These are phyloP conservation scores for Thysanoteuthis rhombus DNA, from an alignment of 2,888 invertebrate genomes.

Conservation along the genomic window DNA sequence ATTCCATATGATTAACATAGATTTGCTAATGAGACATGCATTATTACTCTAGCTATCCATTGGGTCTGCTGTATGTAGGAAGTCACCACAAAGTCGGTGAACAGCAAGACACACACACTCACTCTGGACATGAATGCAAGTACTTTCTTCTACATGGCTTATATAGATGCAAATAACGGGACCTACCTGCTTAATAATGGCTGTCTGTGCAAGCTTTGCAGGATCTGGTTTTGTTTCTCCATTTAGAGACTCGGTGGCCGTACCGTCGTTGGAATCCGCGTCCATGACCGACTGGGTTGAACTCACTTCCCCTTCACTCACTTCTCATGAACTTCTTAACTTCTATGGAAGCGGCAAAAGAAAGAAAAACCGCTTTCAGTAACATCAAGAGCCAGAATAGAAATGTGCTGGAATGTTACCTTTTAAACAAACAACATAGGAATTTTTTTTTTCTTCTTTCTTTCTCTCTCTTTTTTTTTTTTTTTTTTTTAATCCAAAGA, in stretches of 20 bases:
- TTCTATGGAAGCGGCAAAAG: constrained; percentile 25
- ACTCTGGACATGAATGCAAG: background rate
- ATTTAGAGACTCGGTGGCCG: constrained; percentile 56
- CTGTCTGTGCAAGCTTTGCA: constrained; percentile 64
- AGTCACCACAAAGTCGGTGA: background rate
- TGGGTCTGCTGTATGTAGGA: background rate
- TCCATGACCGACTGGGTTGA: constrained; percentile 49
- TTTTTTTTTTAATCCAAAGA: background rate
- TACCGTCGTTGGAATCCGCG: constrained; percentile 62
- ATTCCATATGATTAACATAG: constrained; percentile 61
- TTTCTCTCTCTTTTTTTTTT: background rate
- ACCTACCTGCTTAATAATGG: constrained; percentile 67
- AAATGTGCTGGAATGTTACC: background rate
- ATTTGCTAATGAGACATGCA: constrained; percentile 58
- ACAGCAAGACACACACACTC: constrained; percentile 22
- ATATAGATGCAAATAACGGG: constrained; percentile 12
- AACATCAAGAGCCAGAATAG: background rate
- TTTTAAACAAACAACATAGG: background rate
- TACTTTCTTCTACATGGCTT: background rate
- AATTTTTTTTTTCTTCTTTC: background rate
- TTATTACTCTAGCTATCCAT: constrained; percentile 35
- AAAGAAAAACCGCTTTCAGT: background rate
- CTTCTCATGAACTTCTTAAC: constrained; percentile 26
- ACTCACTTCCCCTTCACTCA: background rate
- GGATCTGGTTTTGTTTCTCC: constrained; percentile 65